Evolutionary conservation across 2,797 vertebrate species (phyloP).

Genomic region (Podarcis siculus): DNA sequence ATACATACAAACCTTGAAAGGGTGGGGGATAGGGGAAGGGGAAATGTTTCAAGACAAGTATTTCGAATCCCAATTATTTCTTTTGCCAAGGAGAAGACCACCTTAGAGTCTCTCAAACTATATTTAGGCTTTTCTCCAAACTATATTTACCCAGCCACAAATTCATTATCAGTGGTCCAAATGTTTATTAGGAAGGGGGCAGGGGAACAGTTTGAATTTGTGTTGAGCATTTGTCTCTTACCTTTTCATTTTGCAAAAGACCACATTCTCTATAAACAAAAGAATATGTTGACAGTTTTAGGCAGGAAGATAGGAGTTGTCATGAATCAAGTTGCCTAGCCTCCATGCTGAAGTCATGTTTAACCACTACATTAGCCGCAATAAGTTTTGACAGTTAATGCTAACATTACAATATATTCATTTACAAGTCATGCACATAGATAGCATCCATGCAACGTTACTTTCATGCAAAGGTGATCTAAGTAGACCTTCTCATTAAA

Average conservation of each 20-base stretch:
- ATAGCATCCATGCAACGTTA: slow-evolving; percentile 87
- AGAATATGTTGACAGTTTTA: slow-evolving; percentile 99
- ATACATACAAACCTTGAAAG: slow-evolving; percentile 76
- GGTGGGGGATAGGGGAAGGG: slow-evolving; percentile 44
- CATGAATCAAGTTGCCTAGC: slow-evolving; percentile 97
- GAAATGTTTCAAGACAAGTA: slow-evolving; percentile 55
- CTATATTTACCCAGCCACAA: slow-evolving; percentile 80
- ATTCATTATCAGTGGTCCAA: slow-evolving; percentile 76
- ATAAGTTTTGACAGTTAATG: slow-evolving; percentile 80
- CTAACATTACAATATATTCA: slow-evolving; percentile 76
- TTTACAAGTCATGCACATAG: slow-evolving; percentile 82
- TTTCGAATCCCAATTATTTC: slow-evolving; percentile 53
- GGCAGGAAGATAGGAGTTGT: slow-evolving; percentile 98
- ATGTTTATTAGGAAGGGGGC: slow-evolving; percentile 83
- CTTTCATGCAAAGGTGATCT: slow-evolving; percentile 86
- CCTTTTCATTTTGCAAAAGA: slow-evolving; percentile 99
- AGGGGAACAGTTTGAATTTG: slow-evolving; percentile 90
- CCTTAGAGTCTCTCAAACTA: slow-evolving; percentile 65
- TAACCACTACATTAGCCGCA: slow-evolving; percentile 84
- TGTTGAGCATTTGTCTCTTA: slow-evolving; percentile 99
- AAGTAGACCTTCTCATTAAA: slow-evolving; percentile 79
- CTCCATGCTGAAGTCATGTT: slow-evolving; percentile 96
- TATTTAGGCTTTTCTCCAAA: slow-evolving; percentile 76
- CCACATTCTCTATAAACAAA: slow-evolving; percentile 99
- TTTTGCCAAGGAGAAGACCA: slow-evolving; percentile 66